These are phyloP conservation scores for Cuniculus paca DNA, from an alignment of 2,797 vertebrate species.

Conservation along the genomic window DNA sequence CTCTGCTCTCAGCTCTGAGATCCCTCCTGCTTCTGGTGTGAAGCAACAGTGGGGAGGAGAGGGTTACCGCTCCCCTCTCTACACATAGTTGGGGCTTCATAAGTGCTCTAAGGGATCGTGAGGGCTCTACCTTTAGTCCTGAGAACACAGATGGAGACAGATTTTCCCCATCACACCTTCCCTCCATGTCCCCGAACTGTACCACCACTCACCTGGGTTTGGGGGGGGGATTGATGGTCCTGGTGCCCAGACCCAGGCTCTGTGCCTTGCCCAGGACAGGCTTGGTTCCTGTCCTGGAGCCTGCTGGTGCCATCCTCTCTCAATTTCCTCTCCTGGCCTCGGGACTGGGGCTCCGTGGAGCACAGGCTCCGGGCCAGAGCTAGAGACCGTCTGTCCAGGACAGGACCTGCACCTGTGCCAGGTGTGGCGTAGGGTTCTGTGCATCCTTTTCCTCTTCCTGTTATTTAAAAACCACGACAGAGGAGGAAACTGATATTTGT, in stretches of 20 bases:
- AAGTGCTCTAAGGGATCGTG: fast-evolving
- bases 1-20: background rate
- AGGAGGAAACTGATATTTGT: background rate
- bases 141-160: background rate
- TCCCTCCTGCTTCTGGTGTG: background rate
- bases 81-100: background rate
- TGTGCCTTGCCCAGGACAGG: background rate
- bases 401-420: slow-evolving; percentile 74
- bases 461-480: slow-evolving; percentile 40
- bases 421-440: slow-evolving; percentile 43
- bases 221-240: too few relatives aligned
- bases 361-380: background rate
- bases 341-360: background rate
- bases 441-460: slow-evolving; percentile 15
- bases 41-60: fast-evolving
- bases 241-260: background rate
- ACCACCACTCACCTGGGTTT: background rate
- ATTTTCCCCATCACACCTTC: background rate
- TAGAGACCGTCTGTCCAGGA: slow-evolving; percentile 66
- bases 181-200: background rate
- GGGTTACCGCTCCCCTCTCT: background rate
- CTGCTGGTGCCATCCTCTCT: background rate
- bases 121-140: background rate
- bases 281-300: background rate
- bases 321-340: slow-evolving; percentile 64